Conservation (phyloP, 1,140 invertebrate genomes). For the Scaptomyza hsui region DNA sequence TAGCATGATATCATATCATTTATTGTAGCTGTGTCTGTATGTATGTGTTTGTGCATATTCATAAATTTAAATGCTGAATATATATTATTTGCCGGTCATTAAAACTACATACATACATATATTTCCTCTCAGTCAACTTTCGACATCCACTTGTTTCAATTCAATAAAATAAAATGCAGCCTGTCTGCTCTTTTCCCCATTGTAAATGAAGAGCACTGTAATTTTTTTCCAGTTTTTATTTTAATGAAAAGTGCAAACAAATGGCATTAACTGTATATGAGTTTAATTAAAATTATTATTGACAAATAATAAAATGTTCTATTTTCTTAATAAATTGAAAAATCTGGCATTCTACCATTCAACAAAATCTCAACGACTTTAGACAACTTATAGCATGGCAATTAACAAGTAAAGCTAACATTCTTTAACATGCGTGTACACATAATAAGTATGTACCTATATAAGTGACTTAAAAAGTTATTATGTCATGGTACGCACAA, state of each 20-base stretch:
- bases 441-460: too few species aligned
- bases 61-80: slow-evolving; percentile 18
- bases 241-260: slow-evolving; percentile 55
- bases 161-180: slow-evolving; percentile 53
- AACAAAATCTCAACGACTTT: neutral
- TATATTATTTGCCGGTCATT: slow-evolving; percentile 2
- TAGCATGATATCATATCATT: slow-evolving; percentile 16
- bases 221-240: slow-evolving; percentile 20
- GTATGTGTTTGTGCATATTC: slow-evolving; percentile 1
- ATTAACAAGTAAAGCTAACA: too few species aligned
- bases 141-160: slow-evolving; percentile 37
- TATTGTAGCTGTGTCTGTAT: neutral
- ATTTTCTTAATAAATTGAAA: slow-evolving; percentile 5
- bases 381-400: too few species aligned
- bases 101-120: slow-evolving; percentile 9
- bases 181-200: slow-evolving; percentile 27
- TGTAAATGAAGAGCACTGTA: slow-evolving; percentile 46
- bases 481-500: too few species aligned
- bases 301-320: slow-evolving; percentile 25
- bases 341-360: neutral
- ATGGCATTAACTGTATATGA: slow-evolving; percentile 34
- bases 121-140: slow-evolving; percentile 19
- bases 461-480: too few species aligned
- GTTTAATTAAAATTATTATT: slow-evolving; percentile 56
- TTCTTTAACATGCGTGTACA: too few species aligned